Conservation (phyloP, 2,113 vertebrate genomes). For the Crotalus helleri region DNA sequence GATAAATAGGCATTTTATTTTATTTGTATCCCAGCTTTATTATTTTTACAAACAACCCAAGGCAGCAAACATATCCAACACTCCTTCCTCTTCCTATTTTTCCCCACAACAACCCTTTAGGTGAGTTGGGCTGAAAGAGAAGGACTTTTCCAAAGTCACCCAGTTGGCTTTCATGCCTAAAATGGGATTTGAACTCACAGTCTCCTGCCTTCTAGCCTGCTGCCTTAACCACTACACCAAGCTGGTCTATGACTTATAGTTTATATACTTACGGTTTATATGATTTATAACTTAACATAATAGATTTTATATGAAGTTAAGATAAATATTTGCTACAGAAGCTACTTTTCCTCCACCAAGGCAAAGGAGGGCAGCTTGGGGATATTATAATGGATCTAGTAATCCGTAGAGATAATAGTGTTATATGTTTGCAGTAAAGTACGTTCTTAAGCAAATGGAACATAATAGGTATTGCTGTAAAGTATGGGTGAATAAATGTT, state of each 20-base stretch:
- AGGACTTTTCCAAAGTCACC: not conserved
- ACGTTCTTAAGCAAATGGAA: not conserved
- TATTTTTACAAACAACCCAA: not conserved
- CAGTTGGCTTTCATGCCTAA: not conserved
- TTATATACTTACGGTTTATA: not conserved
- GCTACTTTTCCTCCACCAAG: not conserved
- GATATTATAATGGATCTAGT: not conserved
- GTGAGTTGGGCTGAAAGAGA: not conserved
- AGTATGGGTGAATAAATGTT: too few species aligned
- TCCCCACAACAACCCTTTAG: not conserved
- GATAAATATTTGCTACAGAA: not conserved
- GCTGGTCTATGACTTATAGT: not conserved
- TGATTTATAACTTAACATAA: not conserved
- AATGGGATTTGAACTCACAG: not conserved
- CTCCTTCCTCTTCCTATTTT: not conserved
- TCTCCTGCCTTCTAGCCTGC: not conserved
- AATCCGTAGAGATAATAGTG: not conserved
- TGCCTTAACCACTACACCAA: not conserved
- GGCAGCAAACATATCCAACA: not conserved
- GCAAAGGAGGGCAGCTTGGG: not conserved
- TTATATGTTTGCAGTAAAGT: not conserved
- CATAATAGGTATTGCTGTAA: not conserved
- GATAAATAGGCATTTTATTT: not conserved
- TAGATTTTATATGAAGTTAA: not conserved
- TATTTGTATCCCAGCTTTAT: not conserved